phyloP scores from a whole-genome alignment of 2,888 invertebrate species.

The Thymelicus lineola region DNA sequence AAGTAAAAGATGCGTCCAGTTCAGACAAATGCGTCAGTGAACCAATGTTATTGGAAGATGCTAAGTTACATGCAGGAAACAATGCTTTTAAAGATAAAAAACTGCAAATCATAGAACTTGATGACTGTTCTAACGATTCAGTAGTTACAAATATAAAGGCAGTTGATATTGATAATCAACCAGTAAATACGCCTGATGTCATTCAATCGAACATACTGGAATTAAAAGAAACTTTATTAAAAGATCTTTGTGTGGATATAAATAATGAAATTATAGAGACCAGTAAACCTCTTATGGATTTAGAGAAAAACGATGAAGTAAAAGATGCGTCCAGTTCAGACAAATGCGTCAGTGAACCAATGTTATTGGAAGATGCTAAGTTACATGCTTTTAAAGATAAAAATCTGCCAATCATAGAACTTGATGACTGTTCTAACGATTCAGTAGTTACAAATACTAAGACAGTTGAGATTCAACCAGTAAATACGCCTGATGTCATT shows the following conservation, averaged over 20 bases:
- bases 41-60: not conserved
- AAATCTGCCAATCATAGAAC: slow-evolving; percentile 52
- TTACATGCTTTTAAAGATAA: slow-evolving; percentile 39
- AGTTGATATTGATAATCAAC: not conserved
- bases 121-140: slow-evolving; percentile 61
- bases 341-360: not conserved
- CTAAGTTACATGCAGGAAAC: not conserved
- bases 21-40: not conserved
- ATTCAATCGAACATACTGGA: slow-evolving; percentile 49
- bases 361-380: not conserved
- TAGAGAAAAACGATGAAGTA: not conserved
- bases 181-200: slow-evolving; percentile 10
- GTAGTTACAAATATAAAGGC: not conserved
- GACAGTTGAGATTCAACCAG: not conserved
- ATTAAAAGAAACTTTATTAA: slow-evolving; percentile 54
- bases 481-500: slow-evolving; percentile 22
- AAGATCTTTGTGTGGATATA: slow-evolving; percentile 53
- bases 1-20: slow-evolving; percentile 1
- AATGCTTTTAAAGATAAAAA: slow-evolving; percentile 40
- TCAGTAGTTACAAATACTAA: not conserved
- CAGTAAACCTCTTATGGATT: not conserved
- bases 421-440: slow-evolving; percentile 64
- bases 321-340: not conserved
- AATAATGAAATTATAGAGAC: slow-evolving; percentile 19
- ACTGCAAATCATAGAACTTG: slow-evolving; percentile 57